These are phyloP conservation scores for Jordanella pulchra DNA, from an alignment of 2,797 vertebrate genomes.

Conservation along the genomic window DNA sequence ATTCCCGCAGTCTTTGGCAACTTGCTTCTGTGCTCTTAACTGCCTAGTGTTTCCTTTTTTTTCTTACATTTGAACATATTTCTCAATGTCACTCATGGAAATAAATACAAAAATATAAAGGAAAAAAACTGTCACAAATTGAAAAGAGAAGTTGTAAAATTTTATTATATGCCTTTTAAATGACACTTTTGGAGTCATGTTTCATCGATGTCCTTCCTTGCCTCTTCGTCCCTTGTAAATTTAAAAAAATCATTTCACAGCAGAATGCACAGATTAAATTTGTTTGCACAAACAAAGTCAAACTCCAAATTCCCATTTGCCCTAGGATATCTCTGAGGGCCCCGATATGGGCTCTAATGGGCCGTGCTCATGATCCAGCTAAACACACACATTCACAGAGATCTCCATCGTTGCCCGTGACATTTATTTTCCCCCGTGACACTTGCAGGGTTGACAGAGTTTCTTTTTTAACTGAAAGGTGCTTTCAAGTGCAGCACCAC, in stretches of 20 bases:
- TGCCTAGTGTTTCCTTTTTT: not conserved
- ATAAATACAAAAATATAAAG: not conserved
- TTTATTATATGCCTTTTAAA: not conserved
- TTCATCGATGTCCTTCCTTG: conserved; percentile 18
- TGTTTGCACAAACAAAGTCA: conserved; percentile 54
- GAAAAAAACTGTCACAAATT: not conserved
- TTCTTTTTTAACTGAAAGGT: conserved; percentile 52
- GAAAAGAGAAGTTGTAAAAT: not conserved
- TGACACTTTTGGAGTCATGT: not conserved
- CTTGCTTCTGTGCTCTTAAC: not conserved
- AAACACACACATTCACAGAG: conserved; percentile 43
- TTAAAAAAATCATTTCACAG: conserved; percentile 61
- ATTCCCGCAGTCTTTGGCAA: not conserved
- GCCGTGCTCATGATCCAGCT: conserved; percentile 52
- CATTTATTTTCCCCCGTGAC: conserved; percentile 49
- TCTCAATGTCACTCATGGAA: not conserved
- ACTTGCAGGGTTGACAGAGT: conserved; percentile 42
- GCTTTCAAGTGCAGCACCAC: conserved; percentile 55
- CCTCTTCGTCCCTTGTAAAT: conserved; percentile 47
- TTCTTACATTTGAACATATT: not conserved
- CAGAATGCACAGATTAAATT: conserved; percentile 42
- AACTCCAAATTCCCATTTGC: conserved; percentile 34
- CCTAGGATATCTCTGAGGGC: conserved; percentile 36
- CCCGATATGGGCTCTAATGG: conserved; percentile 46
- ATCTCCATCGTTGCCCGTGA: conserved; percentile 42